Evolutionary conservation across 2,888 invertebrate genomes (phyloP).

Genomic region (Rhagonycha lutea): DNA sequence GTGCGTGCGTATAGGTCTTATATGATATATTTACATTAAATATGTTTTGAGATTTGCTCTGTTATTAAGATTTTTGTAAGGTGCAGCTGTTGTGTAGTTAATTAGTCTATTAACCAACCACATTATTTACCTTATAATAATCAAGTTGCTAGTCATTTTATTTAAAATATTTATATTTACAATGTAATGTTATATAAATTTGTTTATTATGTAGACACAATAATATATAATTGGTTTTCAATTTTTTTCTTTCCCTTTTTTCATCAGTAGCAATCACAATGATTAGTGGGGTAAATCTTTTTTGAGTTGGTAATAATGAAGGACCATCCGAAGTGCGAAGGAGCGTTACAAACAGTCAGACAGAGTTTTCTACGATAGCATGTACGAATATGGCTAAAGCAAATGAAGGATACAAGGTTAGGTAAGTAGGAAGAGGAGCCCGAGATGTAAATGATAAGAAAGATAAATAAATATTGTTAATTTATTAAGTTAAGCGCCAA

Average conservation of each 20-base stretch:
- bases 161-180: slow-evolving; percentile 46
- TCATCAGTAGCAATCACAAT: no score
- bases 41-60: slow-evolving; percentile 18
- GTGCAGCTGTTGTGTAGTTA: slow-evolving; percentile 48
- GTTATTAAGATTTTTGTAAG: slow-evolving; percentile 28
- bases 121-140: slow-evolving; percentile 37
- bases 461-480: no score
- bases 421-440: no score
- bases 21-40: slow-evolving; percentile 7
- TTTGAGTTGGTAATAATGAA: no score
- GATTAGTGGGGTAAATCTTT: no score
- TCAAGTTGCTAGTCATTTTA: slow-evolving; percentile 55
- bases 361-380: no score
- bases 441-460: no score
- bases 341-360: no score
- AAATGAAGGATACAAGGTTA: no score
- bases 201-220: slow-evolving; percentile 49
- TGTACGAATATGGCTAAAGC: no score
- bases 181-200: slow-evolving; percentile 52
- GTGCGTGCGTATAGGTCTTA: not conserved
- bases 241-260: not conserved
- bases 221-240: slow-evolving; percentile 49
- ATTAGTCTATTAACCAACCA: slow-evolving; percentile 50
- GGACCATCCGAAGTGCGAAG: no score
- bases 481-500: no score